phyloP scores from a whole-genome alignment of 2,888 invertebrate genomes.

The Acanthacorydalis orientalis region DNA sequence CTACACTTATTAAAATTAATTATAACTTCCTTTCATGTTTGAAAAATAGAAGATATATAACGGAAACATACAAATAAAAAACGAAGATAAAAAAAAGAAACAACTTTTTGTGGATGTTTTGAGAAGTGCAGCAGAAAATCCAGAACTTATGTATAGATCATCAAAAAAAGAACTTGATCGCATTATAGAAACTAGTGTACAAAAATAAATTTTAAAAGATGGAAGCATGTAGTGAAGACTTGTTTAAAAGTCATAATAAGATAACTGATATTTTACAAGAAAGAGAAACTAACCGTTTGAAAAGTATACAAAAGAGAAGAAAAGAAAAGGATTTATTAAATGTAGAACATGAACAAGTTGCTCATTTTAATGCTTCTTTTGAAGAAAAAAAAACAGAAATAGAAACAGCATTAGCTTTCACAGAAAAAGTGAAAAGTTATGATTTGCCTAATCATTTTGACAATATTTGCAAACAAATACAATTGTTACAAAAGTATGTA shows the following conservation, averaged over 20 bases:
- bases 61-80: conserved; percentile 8
- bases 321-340: conserved; percentile 42
- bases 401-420: conserved; percentile 37
- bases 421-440: conserved; percentile 31
- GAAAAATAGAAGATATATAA: no score
- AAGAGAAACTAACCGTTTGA: conserved; percentile 46
- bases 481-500: conserved; percentile 60
- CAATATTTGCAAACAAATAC: conserved; percentile 51
- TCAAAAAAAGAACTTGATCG: conserved; percentile 30
- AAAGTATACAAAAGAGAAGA: conserved; percentile 44
- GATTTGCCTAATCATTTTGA: conserved; percentile 44
- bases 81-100: conserved; percentile 15
- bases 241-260: conserved; percentile 26
- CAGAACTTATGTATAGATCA: conserved; percentile 28
- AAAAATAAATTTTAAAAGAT: conserved; percentile 30
- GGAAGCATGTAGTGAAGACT: conserved; percentile 27
- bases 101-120: conserved; percentile 26
- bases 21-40: no score
- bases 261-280: conserved; percentile 27
- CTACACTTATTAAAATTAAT: no score
- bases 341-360: conserved; percentile 47
- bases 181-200: background rate
- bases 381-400: conserved; percentile 46
- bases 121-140: conserved; percentile 29
- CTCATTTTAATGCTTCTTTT: conserved; percentile 54